Evolutionary conservation across 2,113 vertebrate species (phyloP).

Genomic region (Orthonyx spaldingii): DNA sequence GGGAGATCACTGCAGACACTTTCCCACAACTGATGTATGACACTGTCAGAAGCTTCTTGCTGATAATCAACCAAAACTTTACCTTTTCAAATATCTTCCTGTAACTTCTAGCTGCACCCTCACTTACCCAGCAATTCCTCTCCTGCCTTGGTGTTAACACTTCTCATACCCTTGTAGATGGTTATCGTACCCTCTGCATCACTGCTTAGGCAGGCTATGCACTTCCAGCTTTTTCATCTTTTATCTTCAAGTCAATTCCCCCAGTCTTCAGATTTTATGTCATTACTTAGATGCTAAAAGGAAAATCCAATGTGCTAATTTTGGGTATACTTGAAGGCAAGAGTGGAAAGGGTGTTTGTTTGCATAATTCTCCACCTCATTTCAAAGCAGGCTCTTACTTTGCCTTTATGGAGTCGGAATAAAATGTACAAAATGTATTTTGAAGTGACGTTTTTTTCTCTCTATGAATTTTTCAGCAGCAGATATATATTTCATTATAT

Average conservation of each 20-base stretch:
- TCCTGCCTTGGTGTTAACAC: conserved; percentile 9
- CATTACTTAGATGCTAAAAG: neutral
- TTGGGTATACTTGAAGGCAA: neutral
- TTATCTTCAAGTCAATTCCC: neutral
- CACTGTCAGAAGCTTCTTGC: neutral
- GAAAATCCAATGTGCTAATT: neutral
- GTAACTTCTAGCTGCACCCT: neutral
- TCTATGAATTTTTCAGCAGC: neutral
- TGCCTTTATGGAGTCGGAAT: neutral
- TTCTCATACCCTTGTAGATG: conserved; percentile 33
- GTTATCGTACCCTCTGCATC: conserved; percentile 27
- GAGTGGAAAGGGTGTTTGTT: neutral
- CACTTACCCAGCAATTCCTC: neutral
- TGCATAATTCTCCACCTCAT: neutral
- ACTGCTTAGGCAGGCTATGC: neutral
- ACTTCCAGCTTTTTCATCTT: neutral
- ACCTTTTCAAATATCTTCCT: neutral
- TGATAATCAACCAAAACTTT: conserved; percentile 20
- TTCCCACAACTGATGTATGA: neutral
- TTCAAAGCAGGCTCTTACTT: neutral
- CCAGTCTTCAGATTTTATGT: neutral
- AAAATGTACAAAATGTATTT: neutral
- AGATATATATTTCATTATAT: neutral
- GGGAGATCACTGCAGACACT: neutral
- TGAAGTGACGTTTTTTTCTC: neutral